Percentiles rank a stretch among this genome's conserved stretches.
Evolutionary conservation across 2,797 vertebrate genomes (phyloP).

Genomic region (Clamator glandarius): DNA sequence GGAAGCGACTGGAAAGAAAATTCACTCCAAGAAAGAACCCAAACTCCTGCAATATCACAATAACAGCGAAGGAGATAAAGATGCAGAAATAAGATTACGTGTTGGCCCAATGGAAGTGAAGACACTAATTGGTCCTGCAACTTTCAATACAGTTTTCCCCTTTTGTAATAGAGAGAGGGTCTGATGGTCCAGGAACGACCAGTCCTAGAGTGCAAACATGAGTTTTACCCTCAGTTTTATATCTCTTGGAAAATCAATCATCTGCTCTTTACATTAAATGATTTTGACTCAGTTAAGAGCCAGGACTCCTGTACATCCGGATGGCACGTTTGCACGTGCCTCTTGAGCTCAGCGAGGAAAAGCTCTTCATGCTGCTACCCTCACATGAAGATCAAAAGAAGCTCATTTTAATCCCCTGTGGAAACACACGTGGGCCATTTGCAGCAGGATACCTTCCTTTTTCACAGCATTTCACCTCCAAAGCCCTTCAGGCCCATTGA

Average conservation of each 20-base stretch:
- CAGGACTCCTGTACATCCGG: neutral
- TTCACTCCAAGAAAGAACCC: neutral
- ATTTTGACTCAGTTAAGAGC: constrained; percentile 8
- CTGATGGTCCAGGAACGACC: neutral
- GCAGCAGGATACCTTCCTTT: neutral
- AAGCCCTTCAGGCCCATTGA: neutral
- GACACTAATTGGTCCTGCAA: neutral
- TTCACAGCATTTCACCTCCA: neutral
- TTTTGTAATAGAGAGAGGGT: neutral
- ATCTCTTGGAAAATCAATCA: neutral
- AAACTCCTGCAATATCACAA: neutral
- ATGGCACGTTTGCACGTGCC: too few relatives aligned
- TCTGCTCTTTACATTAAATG: constrained; percentile 1
- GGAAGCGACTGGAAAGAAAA: constrained; percentile 22
- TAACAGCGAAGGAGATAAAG: neutral
- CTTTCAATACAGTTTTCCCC: neutral
- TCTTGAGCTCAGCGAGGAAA: constrained; percentile 33
- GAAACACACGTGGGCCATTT: constrained; percentile 14
- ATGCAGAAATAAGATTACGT: neutral
- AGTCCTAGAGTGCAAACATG: neutral
- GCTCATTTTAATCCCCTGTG: constrained; percentile 29
- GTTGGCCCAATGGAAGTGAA: neutral
- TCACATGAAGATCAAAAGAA: constrained; percentile 46
- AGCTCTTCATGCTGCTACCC: neutral
- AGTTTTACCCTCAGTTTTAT: neutral